Evolutionary conservation across 2,113 vertebrate genomes (phyloP).

Genomic region (Ctenomys sociabilis): DNA sequence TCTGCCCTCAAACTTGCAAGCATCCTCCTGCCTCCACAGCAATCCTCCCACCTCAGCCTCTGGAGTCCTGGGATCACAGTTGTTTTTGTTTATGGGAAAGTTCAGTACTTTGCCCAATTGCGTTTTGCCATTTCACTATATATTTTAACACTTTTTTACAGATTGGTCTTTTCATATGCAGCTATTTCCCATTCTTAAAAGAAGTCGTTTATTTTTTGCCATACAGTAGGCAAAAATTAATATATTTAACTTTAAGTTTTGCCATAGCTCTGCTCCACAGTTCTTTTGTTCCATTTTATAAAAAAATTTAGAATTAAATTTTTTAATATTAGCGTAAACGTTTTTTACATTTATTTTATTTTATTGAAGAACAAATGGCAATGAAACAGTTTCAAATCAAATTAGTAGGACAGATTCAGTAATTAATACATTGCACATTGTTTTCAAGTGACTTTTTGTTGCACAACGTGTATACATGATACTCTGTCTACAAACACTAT

Average conservation of each 20-base stretch:
- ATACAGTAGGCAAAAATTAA: neutral
- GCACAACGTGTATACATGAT: no score
- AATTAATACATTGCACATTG: no score
- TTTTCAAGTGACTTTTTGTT: no score
- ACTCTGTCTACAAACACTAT: no score
- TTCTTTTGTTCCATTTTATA: neutral
- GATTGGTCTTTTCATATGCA: neutral
- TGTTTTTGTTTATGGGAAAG: no score
- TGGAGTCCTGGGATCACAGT: neutral
- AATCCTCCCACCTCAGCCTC: neutral
- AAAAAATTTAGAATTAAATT: neutral
- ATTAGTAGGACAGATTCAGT: no score
- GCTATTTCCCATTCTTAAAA: neutral
- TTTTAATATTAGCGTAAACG: no score
- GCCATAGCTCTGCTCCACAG: neutral
- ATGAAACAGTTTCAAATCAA: no score
- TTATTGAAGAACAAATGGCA: no score
- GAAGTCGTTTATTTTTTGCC: neutral
- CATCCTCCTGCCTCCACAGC: neutral
- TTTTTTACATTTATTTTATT: no score
- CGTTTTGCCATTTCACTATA: neutral
- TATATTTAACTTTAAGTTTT: conserved; percentile 17
- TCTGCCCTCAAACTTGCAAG: neutral
- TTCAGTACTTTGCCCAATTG: neutral
- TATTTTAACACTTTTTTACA: neutral